Conservation (phyloP, 2,888 invertebrate species). For the Eulithis testata region DNA sequence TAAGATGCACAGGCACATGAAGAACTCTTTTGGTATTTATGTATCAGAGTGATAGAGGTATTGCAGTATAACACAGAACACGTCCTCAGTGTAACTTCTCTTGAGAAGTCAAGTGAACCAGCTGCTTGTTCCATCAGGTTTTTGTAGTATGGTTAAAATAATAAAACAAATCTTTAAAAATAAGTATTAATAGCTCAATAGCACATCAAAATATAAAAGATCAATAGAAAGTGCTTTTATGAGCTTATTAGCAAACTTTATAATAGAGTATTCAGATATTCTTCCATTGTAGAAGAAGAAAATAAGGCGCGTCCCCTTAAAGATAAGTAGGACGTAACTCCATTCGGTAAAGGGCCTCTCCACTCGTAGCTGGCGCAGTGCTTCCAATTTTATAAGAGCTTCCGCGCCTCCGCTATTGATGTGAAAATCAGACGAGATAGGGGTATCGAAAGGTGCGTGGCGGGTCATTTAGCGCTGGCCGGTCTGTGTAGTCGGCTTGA, state of each 20-base stretch:
- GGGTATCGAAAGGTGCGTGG: conserved; percentile 63
- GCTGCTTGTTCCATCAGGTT: too few relatives aligned
- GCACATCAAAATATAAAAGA: background rate
- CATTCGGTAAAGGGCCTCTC: conserved; percentile 82
- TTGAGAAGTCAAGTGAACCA: too few relatives aligned
- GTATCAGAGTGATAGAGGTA: too few relatives aligned
- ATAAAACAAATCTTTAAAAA: too few relatives aligned
- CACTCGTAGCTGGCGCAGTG: conserved; percentile 70
- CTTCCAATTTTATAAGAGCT: conserved; percentile 70
- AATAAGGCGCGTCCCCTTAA: conserved; percentile 81
- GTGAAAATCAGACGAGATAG: conserved; percentile 65
- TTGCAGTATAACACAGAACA: too few relatives aligned
- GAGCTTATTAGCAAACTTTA: conserved; percentile 63
- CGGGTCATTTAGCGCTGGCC: conserved; percentile 70
- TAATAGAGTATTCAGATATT: conserved; percentile 72
- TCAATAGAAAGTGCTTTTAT: conserved; percentile 21
- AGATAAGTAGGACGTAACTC: conserved; percentile 83
- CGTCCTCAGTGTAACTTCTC: too few relatives aligned
- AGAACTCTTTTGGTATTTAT: too few relatives aligned
- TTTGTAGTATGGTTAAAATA: too few relatives aligned
- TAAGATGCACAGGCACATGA: background rate
- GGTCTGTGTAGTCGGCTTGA: conserved; percentile 72
- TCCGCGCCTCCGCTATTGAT: conserved; percentile 62
- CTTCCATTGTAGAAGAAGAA: conserved; percentile 70
- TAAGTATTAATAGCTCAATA: background rate